These are phyloP conservation scores for Erynnis tages DNA, from an alignment of 2,888 invertebrate genomes.

Conservation along the genomic window DNA sequence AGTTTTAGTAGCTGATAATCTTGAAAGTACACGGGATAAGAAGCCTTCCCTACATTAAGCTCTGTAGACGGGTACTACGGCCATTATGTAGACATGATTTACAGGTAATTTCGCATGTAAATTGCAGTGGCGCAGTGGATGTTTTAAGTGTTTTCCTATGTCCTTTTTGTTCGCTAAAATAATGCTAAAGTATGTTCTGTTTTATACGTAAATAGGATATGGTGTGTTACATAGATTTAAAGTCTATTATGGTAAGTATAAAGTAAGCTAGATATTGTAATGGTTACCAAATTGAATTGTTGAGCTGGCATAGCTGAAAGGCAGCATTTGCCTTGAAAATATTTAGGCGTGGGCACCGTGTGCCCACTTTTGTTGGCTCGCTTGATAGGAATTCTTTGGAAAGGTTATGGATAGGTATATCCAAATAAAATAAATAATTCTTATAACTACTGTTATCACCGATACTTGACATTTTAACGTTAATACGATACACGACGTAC, in stretches of 20 bases:
- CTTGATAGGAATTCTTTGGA: conserved; percentile 16
- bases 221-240: neutral
- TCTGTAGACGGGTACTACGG: conserved; percentile 9
- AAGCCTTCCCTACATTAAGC: conserved; percentile 51
- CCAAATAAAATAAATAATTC: too few species aligned
- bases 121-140: conserved; percentile 15
- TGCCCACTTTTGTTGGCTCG: conserved; percentile 2
- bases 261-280: too few species aligned
- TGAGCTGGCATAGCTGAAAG: neutral
- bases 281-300: too few species aligned
- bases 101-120: conserved; percentile 24
- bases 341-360: conserved; percentile 8
- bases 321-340: conserved; percentile 14
- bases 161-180: neutral
- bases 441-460: too few species aligned
- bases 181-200: neutral
- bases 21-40: conserved; percentile 23
- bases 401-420: conserved; percentile 11
- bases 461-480: too few species aligned
- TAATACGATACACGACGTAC: too few species aligned
- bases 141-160: conserved; percentile 20
- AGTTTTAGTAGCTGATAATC: neutral
- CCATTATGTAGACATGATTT: conserved; percentile 26
- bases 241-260: neutral
- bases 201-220: too few species aligned